Percentiles rank a stretch among this genome's conserved stretches.
These are phyloP conservation scores for Atopsyche davidsoni DNA, from an alignment of 1,140 invertebrate species.

Conservation along the genomic window DNA sequence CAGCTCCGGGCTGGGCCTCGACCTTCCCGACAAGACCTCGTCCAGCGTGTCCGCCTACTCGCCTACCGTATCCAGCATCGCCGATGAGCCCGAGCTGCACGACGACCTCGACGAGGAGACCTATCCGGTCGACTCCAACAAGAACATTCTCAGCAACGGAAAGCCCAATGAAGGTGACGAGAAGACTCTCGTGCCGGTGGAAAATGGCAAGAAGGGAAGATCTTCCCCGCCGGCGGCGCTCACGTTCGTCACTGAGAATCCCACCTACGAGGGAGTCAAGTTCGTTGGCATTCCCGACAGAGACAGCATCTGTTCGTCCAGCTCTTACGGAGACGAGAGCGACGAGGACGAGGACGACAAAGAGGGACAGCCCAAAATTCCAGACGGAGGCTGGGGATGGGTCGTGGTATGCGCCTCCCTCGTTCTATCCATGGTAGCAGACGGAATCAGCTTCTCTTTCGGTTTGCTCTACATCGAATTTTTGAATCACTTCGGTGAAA, in stretches of 20 bases:
- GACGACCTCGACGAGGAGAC: constrained; percentile 32
- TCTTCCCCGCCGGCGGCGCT: constrained; percentile 9
- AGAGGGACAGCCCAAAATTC: constrained; percentile 49
- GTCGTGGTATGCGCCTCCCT: constrained; percentile 80
- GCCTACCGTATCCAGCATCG: constrained; percentile 34
- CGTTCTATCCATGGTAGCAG: constrained; percentile 87
- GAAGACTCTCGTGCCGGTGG: constrained; percentile 3
- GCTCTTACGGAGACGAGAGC: constrained; percentile 32
- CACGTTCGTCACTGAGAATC: constrained; percentile 19
- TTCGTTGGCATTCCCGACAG: constrained; percentile 46
- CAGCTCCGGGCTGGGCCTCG: constrained; percentile 33
- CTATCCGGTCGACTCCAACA: constrained; percentile 22
- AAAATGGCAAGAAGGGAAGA: constrained; percentile 4
- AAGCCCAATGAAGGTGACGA: constrained; percentile 3
- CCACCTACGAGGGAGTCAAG: constrained; percentile 41
- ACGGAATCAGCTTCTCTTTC: constrained; percentile 91
- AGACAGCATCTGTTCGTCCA: constrained; percentile 47
- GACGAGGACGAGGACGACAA: constrained; percentile 33
- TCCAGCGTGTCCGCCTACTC: constrained; percentile 30
- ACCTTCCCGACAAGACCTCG: constrained; percentile 20
- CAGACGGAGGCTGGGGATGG: constrained; percentile 80
- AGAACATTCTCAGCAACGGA: constrained; percentile 14
- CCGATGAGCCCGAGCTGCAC: constrained; percentile 32
- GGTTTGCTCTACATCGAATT: constrained; percentile 85
- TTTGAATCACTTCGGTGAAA: constrained; percentile 74